Evolutionary conservation across 30 jellyfish, hydroid and myxozoan species (phyloP).

Genomic region (Rhopilema esculentum): DNA sequence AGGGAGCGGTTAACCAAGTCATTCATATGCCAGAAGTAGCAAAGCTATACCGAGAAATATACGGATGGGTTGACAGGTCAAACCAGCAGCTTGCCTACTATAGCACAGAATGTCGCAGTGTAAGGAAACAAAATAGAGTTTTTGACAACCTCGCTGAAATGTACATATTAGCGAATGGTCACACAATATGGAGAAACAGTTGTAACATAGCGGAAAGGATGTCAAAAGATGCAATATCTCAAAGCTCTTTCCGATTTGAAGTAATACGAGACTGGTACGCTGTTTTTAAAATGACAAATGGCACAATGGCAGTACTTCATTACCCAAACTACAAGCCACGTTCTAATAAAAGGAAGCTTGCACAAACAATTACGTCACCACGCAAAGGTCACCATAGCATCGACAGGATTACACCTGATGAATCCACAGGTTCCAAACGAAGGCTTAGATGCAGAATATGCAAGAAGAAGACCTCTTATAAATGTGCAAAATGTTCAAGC

Average conservation of each 20-base stretch:
- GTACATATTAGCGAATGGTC: constrained; percentile 8
- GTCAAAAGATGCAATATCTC: background rate
- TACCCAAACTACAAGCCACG: background rate
- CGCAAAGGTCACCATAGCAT: constrained; percentile 15
- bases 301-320: background rate
- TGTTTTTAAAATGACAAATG: background rate
- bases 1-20: background rate
- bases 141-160: constrained; percentile 2
- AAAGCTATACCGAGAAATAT: background rate
- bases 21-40: constrained; percentile 25
- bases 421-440: too few relatives aligned
- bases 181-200: background rate
- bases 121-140: constrained; percentile 1
- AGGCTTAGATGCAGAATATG: too few relatives aligned
- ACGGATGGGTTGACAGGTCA: constrained; percentile 33
- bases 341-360: background rate
- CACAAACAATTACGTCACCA: background rate
- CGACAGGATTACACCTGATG: too few relatives aligned
- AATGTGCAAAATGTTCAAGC: too few relatives aligned
- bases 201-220: background rate
- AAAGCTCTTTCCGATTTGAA: constrained; percentile 2
- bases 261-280: constrained; percentile 21
- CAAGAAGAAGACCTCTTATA: too few relatives aligned
- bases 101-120: constrained; percentile 5
- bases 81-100: too few relatives aligned